Evolutionary conservation across 2,888 invertebrate genomes (phyloP), one percentile per base, ranked within the genome.

Genomic region (Tuta absoluta): DNA sequence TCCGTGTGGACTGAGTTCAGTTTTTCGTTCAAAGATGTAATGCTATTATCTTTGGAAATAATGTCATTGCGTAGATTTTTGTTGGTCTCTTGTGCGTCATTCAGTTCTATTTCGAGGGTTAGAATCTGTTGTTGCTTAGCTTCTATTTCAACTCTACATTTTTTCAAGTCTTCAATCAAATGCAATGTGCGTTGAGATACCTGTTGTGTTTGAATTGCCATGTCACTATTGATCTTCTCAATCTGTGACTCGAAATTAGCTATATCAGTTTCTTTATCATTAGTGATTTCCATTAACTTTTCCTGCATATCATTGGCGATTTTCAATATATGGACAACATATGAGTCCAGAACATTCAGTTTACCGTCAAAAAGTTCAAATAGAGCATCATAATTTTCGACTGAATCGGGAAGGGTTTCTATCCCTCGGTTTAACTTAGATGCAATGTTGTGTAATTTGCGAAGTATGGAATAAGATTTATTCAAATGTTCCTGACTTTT

Each of bases 1-100:
- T 69, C 67, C 3, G 53, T 48, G 48, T 51, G 24, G 7, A 71
- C 69, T 11, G 49, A 1, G 19, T 3, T 12, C 3, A 49, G 49
- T 56, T 68, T 72, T 59, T 70, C 69, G 58, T 72, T 70, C 5
- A 75, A 65, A 12, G 63, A 58, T 17, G 63, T 51, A 66, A 78
- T 71, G 0, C 63, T 28, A 19, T 68, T 58, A 58, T 75, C 68
- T 67, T 74, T 74, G 17, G 61, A 63, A 48, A 63, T 17, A 24
- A 69, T 63, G 14, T 74, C 68, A 14, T 51, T 63, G 33, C 56
- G 56, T 51, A 77, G 66, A 37, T 64, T 68, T 63, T 73, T 66
- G 37, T 72, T 66, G 56, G 12, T 63, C 59, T 72, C 67, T 45
- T 67, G 71, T 62, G 62, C 72, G 61, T 65, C 65, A 21, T 67